These are phyloP conservation scores for Hyposmocoma kahamanoa DNA, from an alignment of 1,140 invertebrate genomes.

Conservation along the genomic window DNA sequence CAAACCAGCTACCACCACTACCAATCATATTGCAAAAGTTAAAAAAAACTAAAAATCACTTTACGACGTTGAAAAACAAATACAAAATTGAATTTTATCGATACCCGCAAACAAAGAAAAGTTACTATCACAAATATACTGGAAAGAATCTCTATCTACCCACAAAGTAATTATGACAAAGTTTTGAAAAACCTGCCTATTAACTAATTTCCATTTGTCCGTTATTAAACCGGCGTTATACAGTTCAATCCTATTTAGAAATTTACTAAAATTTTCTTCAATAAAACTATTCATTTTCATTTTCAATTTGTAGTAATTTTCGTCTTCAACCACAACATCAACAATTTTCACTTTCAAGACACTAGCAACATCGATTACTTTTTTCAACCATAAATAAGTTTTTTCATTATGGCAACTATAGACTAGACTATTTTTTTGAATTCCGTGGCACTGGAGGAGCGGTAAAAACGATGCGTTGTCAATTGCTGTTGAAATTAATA, in stretches of 20 bases:
- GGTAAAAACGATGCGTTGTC: conserved; percentile 13
- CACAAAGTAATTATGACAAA: conserved; percentile 5
- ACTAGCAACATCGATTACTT: neutral
- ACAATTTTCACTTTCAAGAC: neutral
- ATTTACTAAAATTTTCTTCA: conserved; percentile 7
- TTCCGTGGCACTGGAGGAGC: conserved; percentile 28
- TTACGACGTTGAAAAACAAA: too few species aligned
- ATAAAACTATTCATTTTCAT: conserved; percentile 13
- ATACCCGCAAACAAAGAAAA: conserved; percentile 21
- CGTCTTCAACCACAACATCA: neutral
- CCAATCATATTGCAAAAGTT: too few species aligned
- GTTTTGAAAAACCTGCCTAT: neutral
- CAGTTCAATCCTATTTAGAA: conserved; percentile 12
- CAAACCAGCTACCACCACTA: too few species aligned
- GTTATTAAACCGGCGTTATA: conserved; percentile 16
- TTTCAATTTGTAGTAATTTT: neutral
- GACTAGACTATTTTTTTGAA: conserved; percentile 22
- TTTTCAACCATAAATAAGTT: conserved; percentile 7
- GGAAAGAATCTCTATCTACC: conserved; percentile 8
- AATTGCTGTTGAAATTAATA: conserved; percentile 12
- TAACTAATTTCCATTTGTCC: conserved; percentile 8
- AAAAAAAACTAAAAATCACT: too few species aligned
- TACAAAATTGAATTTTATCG: conserved; percentile 16
- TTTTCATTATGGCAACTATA: conserved; percentile 31
- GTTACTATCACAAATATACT: conserved; percentile 14